Percentiles rank a stretch among this genome's conserved stretches.
Evolutionary conservation across 2,888 invertebrate species (phyloP).

Genomic region (Baronia brevicornis): DNA sequence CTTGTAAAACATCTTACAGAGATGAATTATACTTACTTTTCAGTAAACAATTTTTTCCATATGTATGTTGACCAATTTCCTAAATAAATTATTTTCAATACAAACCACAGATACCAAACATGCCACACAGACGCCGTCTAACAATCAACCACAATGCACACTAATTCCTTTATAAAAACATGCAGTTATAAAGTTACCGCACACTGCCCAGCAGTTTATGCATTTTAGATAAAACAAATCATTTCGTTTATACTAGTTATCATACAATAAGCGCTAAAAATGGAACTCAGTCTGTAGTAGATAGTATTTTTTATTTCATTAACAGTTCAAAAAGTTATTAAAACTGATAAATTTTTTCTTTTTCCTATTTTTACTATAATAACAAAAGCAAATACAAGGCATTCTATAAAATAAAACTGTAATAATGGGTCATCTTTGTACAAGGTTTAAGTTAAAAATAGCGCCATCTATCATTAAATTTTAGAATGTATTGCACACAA

Average conservation of each 20-base stretch:
- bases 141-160: slow-evolving; percentile 3
- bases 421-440: slow-evolving; percentile 9
- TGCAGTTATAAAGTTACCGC: slow-evolving; percentile 4
- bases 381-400: slow-evolving; percentile 26
- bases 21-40: too few species aligned
- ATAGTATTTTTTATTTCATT: too few species aligned
- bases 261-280: too few species aligned
- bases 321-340: too few species aligned
- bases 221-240: too few species aligned
- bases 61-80: too few species aligned
- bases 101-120: slow-evolving; percentile 18
- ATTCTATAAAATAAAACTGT: slow-evolving; percentile 14
- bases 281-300: too few species aligned
- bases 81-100: too few species aligned
- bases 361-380: slow-evolving; percentile 3
- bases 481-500: slow-evolving; percentile 44
- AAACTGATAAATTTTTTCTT: background rate
- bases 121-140: slow-evolving; percentile 16
- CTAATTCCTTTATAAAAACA: slow-evolving; percentile 3
- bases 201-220: too few species aligned
- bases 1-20: too few species aligned
- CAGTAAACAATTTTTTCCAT: too few species aligned
- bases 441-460: slow-evolving; percentile 12
- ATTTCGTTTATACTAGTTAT: too few species aligned
- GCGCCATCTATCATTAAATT: slow-evolving; percentile 47